phyloP scores from a whole-genome alignment of 2,888 invertebrate genomes.

The Spicauda simplicius region DNA sequence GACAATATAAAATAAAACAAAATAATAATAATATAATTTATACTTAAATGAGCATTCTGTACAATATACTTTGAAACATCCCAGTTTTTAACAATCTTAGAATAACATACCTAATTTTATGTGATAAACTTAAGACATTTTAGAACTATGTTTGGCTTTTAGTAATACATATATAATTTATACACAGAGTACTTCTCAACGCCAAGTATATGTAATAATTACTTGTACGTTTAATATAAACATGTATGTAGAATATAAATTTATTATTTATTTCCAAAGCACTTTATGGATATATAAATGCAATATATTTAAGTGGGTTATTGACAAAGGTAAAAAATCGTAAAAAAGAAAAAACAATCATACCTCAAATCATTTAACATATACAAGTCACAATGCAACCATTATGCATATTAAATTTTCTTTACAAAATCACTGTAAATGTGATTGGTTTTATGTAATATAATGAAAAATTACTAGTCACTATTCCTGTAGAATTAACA shows the following conservation, averaged over 20 bases:
- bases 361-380: neutral
- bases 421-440: too few relatives aligned
- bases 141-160: neutral
- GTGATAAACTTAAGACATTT: neutral
- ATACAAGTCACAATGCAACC: neutral
- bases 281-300: neutral
- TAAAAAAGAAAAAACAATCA: neutral
- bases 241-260: neutral
- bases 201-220: neutral
- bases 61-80: conserved; percentile 55
- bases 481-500: too few relatives aligned
- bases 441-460: too few relatives aligned
- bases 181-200: neutral
- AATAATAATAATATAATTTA: conserved; percentile 24
- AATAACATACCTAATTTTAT: conserved; percentile 5
- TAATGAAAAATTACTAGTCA: too few relatives aligned
- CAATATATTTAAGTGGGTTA: neutral
- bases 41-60: conserved; percentile 54
- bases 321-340: neutral
- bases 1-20: neutral
- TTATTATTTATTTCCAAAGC: neutral
- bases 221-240: neutral
- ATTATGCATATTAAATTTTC: neutral
- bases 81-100: conserved; percentile 41
- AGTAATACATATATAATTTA: neutral